Evolutionary conservation across 2,797 vertebrate genomes (phyloP), one percentile per base, ranked within the genome.

Genomic region (Echeneis naucrates): DNA sequence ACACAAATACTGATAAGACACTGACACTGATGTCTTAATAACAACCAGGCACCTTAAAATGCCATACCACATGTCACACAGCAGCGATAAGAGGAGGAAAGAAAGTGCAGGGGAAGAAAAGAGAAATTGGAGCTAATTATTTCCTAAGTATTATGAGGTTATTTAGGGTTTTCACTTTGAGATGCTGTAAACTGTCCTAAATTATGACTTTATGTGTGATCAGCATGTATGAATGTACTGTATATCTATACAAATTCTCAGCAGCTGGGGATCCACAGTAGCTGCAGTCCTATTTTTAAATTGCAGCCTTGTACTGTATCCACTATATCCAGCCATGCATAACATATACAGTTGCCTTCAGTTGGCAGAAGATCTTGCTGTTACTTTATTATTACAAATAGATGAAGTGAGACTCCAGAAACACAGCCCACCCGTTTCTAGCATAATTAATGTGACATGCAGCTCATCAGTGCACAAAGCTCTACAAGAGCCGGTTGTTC

Each of bases 391-490:
- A 91, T 91, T 90, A 90, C 88, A 91, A 90, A 92, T 89, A 83
- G 78, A 92, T 91, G 88, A 91, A 81, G 33, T 69, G 75, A 89
- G 85, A 84, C 79, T 85, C 47, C 65, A 80, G 80, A 81, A 88
- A 86, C 59, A 42, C 77, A 80, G 79, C 79, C 69, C 59, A 72
- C 60, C 64, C 67, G 4, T 68, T 87, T 86, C 85, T 81, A 78
- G 87, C 86, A 92, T 90, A 92, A 91, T 90, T 89, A 86, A 91
- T 89, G 85, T 90, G 89, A 91, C 89, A 83, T 75, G 76, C 81
- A 75, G 78, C 85, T 91, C 86, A 84, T 82, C 88, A 67, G 81
- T 63, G 79, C 83, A 76, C 80, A 87, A 85, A 88, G 81, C 82
- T 84, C 74, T 63, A 80, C 68, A 40, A 77, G 75, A 71, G 86